Conservation (phyloP, 1,140 invertebrate species). For the Anadara kagoshimensis region DNA sequence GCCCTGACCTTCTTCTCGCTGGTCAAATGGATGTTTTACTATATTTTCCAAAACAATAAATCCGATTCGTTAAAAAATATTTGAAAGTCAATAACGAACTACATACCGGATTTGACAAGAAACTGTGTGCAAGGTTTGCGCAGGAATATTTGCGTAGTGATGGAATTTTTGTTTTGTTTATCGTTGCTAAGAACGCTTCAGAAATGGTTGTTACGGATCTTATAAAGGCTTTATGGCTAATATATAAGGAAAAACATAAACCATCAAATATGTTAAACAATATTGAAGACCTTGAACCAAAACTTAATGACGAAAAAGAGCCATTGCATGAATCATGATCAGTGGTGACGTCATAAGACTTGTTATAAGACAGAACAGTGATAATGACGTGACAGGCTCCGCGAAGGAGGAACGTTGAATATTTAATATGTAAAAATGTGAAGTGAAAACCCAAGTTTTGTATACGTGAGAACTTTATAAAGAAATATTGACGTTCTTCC, state of each 20-base stretch:
- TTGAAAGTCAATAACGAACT: constrained; percentile 54
- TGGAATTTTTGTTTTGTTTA: constrained; percentile 58
- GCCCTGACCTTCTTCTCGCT: constrained; percentile 60
- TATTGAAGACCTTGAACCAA: too few species aligned
- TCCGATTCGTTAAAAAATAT: constrained; percentile 68
- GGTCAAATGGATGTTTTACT: constrained; percentile 33
- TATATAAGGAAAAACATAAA: constrained; percentile 42
- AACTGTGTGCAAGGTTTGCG: constrained; percentile 61
- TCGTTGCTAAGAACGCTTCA: constrained; percentile 61
- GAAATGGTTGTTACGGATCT: constrained; percentile 58
- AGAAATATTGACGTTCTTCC: too few species aligned
- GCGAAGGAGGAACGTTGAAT: too few species aligned
- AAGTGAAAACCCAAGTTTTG: too few species aligned
- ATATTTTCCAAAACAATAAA: constrained; percentile 56
- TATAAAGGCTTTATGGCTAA: constrained; percentile 53
- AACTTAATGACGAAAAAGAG: too few species aligned
- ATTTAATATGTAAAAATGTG: too few species aligned
- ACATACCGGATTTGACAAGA: constrained; percentile 61
- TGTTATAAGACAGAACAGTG: too few species aligned
- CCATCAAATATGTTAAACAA: neutral
- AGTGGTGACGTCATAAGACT: too few species aligned
- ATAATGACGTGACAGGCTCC: too few species aligned
- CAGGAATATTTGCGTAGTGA: constrained; percentile 64
- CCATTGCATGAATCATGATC: too few species aligned
- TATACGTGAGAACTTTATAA: too few species aligned